phyloP scores from a whole-genome alignment of 1,140 invertebrate species.

The Zaprionus capensis region DNA sequence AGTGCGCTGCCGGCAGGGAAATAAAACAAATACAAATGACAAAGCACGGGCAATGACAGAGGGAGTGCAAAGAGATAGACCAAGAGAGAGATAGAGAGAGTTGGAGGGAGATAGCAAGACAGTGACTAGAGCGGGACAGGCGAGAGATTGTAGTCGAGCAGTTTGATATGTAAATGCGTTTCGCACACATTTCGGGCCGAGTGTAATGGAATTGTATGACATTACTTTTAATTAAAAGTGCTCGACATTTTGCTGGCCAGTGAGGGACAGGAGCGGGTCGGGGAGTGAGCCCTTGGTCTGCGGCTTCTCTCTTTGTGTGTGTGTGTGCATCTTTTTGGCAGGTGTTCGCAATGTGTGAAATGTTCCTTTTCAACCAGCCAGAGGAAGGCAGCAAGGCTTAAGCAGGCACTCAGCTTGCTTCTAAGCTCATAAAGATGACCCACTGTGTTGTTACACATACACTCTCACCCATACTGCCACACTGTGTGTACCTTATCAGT shows the following conservation, averaged over 20 bases:
- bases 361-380: slow-evolving; percentile 3
- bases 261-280: slow-evolving; percentile 3
- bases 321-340: slow-evolving; percentile 55
- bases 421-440: slow-evolving; percentile 60
- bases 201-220: slow-evolving; percentile 83
- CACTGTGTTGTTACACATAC: slow-evolving; percentile 18
- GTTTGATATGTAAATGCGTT: slow-evolving; percentile 82
- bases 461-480: slow-evolving; percentile 1
- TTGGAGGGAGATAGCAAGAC: background rate
- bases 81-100: background rate
- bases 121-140: slow-evolving; percentile 2
- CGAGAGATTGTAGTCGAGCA: slow-evolving; percentile 36
- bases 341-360: slow-evolving; percentile 25
- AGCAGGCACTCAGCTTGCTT: slow-evolving; percentile 48
- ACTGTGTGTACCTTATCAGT: slow-evolving; percentile 54
- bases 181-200: slow-evolving; percentile 76
- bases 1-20: slow-evolving; percentile 72
- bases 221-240: slow-evolving; percentile 84
- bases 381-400: slow-evolving; percentile 43
- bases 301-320: slow-evolving; percentile 22
- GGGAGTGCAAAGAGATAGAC: background rate
- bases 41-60: slow-evolving; percentile 56
- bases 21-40: slow-evolving; percentile 82
- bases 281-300: slow-evolving; percentile 21
- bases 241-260: slow-evolving; percentile 77